Conservation (phyloP, 1,140 invertebrate species). For the Notospermus geniculatus region DNA sequence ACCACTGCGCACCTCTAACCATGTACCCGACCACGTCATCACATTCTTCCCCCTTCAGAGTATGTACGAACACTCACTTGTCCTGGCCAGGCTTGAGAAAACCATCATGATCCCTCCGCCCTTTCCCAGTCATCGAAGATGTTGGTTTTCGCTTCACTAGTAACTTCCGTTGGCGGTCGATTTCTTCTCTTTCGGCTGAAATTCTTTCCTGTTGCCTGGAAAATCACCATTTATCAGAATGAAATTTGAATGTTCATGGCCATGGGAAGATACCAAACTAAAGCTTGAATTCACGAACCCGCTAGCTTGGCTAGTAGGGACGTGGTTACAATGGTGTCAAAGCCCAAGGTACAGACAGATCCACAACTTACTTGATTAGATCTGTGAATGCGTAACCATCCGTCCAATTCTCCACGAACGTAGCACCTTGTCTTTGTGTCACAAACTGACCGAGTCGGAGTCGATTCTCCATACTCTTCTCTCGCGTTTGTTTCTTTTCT, state of each 20-base stretch:
- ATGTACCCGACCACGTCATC: too few relatives aligned
- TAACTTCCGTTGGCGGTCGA: slow-evolving; percentile 92
- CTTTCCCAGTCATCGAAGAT: not conserved
- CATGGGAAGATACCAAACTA: too few relatives aligned
- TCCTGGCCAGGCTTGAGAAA: slow-evolving; percentile 52
- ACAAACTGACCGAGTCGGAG: slow-evolving; percentile 97
- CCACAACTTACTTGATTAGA: slow-evolving; percentile 73
- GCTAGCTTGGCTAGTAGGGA: too few relatives aligned
- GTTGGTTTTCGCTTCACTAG: slow-evolving; percentile 86
- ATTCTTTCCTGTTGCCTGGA: slow-evolving; percentile 94
- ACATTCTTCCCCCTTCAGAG: too few relatives aligned
- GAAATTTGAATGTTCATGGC: too few relatives aligned
- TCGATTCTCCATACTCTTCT: slow-evolving; percentile 98
- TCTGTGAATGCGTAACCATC: slow-evolving; percentile 99
- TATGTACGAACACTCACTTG: slow-evolving; percentile 45
- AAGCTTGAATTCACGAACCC: too few relatives aligned
- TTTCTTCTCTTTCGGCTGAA: slow-evolving; percentile 91
- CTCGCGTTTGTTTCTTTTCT: slow-evolving; percentile 77
- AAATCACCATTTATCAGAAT: slow-evolving; percentile 22
- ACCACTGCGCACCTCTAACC: too few relatives aligned
- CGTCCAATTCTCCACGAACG: slow-evolving; percentile 99
- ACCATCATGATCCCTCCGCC: slow-evolving; percentile 65
- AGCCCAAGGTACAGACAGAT: too few relatives aligned
- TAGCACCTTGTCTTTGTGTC: slow-evolving; percentile 94
- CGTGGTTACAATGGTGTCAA: too few relatives aligned